These are phyloP conservation scores for Eustalomyia histrio DNA, from an alignment of 2,888 invertebrate genomes.

Conservation along the genomic window DNA sequence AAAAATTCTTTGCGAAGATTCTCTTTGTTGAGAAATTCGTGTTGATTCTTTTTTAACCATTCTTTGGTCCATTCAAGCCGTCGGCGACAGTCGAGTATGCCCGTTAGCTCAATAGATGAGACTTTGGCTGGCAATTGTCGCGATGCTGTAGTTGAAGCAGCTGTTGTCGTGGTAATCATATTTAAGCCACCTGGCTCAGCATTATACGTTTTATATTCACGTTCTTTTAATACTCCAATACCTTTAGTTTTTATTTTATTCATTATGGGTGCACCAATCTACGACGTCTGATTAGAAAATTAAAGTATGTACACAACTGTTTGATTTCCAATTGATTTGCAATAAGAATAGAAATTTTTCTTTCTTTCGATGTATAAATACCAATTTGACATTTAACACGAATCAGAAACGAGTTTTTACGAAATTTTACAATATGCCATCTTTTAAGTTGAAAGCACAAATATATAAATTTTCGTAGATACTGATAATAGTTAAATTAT, in stretches of 20 bases:
- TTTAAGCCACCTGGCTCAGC: background rate
- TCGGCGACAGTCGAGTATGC: constrained; percentile 75
- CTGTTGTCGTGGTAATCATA: constrained; percentile 37
- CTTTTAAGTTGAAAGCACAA: background rate
- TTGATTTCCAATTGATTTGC: constrained; percentile 10
- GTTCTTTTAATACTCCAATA: constrained; percentile 77
- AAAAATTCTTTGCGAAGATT: constrained; percentile 76
- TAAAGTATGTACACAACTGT: too few species aligned
- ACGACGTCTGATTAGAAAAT: background rate
- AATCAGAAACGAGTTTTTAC: constrained; percentile 27
- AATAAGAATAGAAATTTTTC: constrained; percentile 11
- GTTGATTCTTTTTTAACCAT: constrained; percentile 77
- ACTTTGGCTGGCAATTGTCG: constrained; percentile 69
- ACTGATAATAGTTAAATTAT: background rate
- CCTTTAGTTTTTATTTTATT: constrained; percentile 77
- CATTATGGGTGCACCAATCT: constrained; percentile 65
- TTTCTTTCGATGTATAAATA: constrained; percentile 6
- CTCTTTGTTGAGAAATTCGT: constrained; percentile 76
- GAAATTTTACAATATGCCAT: constrained; percentile 10
- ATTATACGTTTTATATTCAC: constrained; percentile 71
- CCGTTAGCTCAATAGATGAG: constrained; percentile 74
- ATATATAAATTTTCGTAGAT: background rate
- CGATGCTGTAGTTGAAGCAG: constrained; percentile 23
- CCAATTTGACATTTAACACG: constrained; percentile 31
- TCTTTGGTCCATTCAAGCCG: constrained; percentile 78